A percentile compares a stretch with the other conserved stretches of the same genome.
Evolutionary conservation across 2,113 vertebrate genomes (phyloP).

Genomic region (Lates calcarifer): DNA sequence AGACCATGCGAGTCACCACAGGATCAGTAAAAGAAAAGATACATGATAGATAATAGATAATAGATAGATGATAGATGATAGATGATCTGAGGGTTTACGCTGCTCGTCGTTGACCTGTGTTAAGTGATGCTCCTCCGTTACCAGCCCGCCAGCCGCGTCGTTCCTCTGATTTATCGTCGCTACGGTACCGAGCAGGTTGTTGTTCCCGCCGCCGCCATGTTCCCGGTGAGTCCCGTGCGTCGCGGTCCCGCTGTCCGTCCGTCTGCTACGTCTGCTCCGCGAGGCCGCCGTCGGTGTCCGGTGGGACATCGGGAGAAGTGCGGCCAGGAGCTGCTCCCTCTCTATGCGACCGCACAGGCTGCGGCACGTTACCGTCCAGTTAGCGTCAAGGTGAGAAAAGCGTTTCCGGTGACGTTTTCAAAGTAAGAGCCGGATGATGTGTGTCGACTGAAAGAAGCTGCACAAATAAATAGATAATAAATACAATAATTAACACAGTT

Average conservation of each 20-base stretch:
- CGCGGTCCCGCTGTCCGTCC: constrained; percentile 27
- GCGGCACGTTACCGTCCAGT: too few species aligned
- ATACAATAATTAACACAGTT: too few species aligned
- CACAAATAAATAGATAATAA: too few species aligned
- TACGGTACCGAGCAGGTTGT: constrained; percentile 21
- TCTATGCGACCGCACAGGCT: too few species aligned
- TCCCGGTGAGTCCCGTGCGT: constrained; percentile 13
- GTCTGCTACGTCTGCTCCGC: neutral
- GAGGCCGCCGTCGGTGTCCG: constrained; percentile 32
- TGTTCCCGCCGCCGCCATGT: constrained; percentile 68
- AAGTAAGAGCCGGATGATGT: too few species aligned
- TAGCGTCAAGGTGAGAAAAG: too few species aligned
- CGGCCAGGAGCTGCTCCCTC: neutral
- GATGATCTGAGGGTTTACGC: neutral
- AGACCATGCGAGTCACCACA: too few species aligned
- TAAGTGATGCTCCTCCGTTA: constrained; percentile 52
- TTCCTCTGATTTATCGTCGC: constrained; percentile 15
- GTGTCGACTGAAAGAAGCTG: too few species aligned
- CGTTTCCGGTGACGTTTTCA: too few species aligned
- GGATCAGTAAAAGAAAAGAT: too few species aligned
- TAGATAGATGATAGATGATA: neutral
- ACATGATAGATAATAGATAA: neutral
- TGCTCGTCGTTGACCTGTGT: constrained; percentile 29
- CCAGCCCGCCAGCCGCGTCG: neutral
- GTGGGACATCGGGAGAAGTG: constrained; percentile 37